A percentile compares a stretch with the other conserved stretches of the same genome.
Evolutionary conservation across 2,797 vertebrate species (phyloP).

Genomic region (Lacerta bilineata): DNA sequence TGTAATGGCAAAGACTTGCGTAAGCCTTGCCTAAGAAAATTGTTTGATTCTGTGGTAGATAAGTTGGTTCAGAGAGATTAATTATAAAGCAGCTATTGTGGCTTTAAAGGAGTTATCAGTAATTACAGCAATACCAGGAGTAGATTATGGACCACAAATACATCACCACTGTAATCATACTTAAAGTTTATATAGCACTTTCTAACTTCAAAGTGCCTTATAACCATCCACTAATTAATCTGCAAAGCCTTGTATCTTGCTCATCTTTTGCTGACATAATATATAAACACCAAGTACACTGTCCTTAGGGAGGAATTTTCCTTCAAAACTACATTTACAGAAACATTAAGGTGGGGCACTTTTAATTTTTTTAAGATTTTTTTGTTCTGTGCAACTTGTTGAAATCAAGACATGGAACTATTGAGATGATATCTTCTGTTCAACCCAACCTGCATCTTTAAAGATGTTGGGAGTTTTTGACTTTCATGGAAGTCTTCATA

Average conservation of each 20-base stretch:
- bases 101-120: conserved; percentile 47
- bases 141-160: conserved; percentile 61
- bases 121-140: conserved; percentile 62
- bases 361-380: not conserved
- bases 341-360: conserved; percentile 44
- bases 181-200: conserved; percentile 48
- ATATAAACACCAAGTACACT: conserved; percentile 60
- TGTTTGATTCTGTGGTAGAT: conserved; percentile 66
- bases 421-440: not conserved
- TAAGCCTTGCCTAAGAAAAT: conserved; percentile 55
- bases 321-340: conserved; percentile 21
- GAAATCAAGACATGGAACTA: conserved; percentile 28
- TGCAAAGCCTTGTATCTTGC: conserved; percentile 49
- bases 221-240: conserved; percentile 74
- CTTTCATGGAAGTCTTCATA: conserved; percentile 18
- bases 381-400: not conserved
- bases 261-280: conserved; percentile 50
- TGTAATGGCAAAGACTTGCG: conserved; percentile 60
- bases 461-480: not conserved
- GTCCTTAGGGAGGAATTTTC: conserved; percentile 48
- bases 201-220: conserved; percentile 66
- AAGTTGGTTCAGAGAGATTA: conserved; percentile 57
- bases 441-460: not conserved
- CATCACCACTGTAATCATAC: conserved; percentile 60
- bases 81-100: conserved; percentile 66